phyloP scores from a whole-genome alignment of 2,888 invertebrate genomes.

The Nephrocerus scutellatus region DNA sequence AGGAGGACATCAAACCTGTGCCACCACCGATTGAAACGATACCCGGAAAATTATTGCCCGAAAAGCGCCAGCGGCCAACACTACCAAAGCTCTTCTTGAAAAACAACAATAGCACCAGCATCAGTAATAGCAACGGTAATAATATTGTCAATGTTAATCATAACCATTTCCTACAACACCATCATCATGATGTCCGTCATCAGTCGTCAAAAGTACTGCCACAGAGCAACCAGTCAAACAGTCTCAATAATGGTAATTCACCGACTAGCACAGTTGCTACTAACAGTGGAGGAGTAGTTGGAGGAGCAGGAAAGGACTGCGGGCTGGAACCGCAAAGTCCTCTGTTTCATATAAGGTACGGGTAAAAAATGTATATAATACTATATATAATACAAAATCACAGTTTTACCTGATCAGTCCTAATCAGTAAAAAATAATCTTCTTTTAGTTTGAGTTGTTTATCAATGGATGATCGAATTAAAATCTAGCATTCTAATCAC shows the following conservation, averaged over 20 bases:
- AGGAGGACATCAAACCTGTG: constrained; percentile 68
- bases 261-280: constrained; percentile 57
- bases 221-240: constrained; percentile 38
- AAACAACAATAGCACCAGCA: constrained; percentile 47
- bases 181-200: constrained; percentile 26
- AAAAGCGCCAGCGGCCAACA: constrained; percentile 68
- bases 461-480: too few species aligned
- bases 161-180: constrained; percentile 21
- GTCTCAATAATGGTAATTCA: constrained; percentile 51
- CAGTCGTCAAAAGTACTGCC: constrained; percentile 35
- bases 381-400: too few species aligned
- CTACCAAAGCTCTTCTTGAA: constrained; percentile 74
- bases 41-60: constrained; percentile 72
- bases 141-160: constrained; percentile 12
- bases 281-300: too few species aligned
- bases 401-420: too few species aligned
- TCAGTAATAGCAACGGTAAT: constrained; percentile 17
- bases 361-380: not conserved
- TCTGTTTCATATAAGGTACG: constrained; percentile 47
- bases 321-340: constrained; percentile 48
- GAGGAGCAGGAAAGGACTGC: constrained; percentile 40
- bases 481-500: too few species aligned
- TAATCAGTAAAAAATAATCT: too few species aligned
- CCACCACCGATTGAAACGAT: constrained; percentile 90
- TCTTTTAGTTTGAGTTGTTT: too few species aligned